Base-by-base conservation (phyloP, 2,113 vertebrate species). In the Pseudorasbora parva region DNA sequence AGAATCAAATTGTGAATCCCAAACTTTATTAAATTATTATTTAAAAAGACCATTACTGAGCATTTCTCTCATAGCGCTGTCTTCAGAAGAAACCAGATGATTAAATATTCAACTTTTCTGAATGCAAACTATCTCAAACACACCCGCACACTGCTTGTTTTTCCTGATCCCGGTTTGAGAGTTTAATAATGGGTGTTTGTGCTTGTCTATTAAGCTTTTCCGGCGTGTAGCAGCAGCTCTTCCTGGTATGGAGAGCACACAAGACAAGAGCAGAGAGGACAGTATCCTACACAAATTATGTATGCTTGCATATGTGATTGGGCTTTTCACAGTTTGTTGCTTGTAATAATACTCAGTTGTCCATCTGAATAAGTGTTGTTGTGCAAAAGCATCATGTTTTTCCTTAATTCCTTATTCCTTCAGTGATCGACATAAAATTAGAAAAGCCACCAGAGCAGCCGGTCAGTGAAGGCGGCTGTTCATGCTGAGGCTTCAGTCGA, bases 391-490 rank as follows among this genome's bases (percentile, higher is more conserved):
- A 6, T 21, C 0, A 33, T 2, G 21, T n/a, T 37, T 49, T 59
- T 89, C 94, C 94, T 97, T 97, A 95, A 98, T 94, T 87, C 15
- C 0, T 69, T 14, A 66, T 78, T 73, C 78, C 90, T 79, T 89
- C 96, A 99, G 98, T 99, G 98, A 98, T 99, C 33, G 97, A 99
- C 92, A 97, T 99, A 90, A 98, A 98, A 92, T 95, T 99, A 94
- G 96, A 97, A 94, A 97, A 97, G 91, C 96, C 97, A 86, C 96
- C 96, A 83, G 98, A 99, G 92, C 95, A 94, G 84, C 97, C 97
- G 6, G 95, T 94, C 94, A 98, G 89, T n/a, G 98, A 99, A 92
- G 96, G 97, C 86, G 96, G 96, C 87, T 99, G 98, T 84, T 96
- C 98, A 88, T 99, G 98, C 93, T 99, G 97, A 98, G 95, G 87